Evolutionary conservation across 2,797 vertebrate genomes (phyloP), one percentile per base, ranked within the genome.

Genomic region (Crocidura indochinensis): DNA sequence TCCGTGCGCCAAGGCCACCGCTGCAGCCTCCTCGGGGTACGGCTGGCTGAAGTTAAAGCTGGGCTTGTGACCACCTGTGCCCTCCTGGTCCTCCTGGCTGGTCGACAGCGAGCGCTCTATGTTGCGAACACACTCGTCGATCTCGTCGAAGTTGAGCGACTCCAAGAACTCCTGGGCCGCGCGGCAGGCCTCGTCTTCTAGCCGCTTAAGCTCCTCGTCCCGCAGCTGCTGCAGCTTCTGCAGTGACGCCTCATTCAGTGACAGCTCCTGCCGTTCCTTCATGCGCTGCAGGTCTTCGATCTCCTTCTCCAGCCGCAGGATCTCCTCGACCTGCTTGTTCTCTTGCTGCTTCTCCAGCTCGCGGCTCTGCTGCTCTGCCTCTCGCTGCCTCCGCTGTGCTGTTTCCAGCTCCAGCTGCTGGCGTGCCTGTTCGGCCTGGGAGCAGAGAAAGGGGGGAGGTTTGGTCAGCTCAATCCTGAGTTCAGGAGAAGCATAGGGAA

Each of bases 101-200:
- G 96, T 20, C 0, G 98, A 98, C 80, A 99, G 96, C 0, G 99
- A 99, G 96, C 97, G 98, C 98, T 99, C 99, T 0, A 99, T 99
- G 97, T 99, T 98, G 91, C 99, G 98, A 88, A 99, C 99, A 0
- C 99, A 99, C 97, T 99, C 99, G 20, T 99, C 99, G 3, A 99
- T 99, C 98, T 99, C 99, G 75, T 99, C 98, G 0, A 99, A 99
- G 98, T 99, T 99, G 85, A 99, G 98, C 6, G 99, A 99, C 91
- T 99, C 98, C 2, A 99, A 98, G 97, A 99, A 99, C 97, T 99
- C 99, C 96, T 99, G 99, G 0, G 99, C 99, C 0, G 99, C 99
- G 12, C 98, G 98, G 96, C 99, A 99, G 0, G 99, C 99, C 81
- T 99, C 99, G 0, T 99, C 98, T 97, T 99, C 99, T 15, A 99